Base-by-base conservation (phyloP, 2,113 vertebrate species). In the Hymenochirus boettgeri region DNA sequence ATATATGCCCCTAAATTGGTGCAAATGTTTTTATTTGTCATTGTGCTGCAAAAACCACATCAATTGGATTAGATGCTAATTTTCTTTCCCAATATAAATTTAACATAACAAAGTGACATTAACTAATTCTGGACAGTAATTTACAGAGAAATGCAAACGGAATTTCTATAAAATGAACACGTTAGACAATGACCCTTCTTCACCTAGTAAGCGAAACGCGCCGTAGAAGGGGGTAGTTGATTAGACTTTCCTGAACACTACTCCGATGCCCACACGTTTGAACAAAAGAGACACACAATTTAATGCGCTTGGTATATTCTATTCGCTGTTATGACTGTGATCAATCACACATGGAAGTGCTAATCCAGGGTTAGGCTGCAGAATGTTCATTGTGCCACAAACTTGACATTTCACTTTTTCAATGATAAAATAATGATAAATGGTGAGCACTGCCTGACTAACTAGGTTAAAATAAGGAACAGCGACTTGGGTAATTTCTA, bases 161-260 rank as follows among this genome's bases (percentile, higher is more conserved):
- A 60, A 78, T 70, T 72, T n/a, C n/a, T n/a, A n/a, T 80, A 74
- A 77, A n/a, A 71, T 70, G 73, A 77, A 66, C 45, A 19, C 46
- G 45, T 72, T 67, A 70, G 74, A 76, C 61, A 48, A 72, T 71
- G 33, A 62, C 51, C 76, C 65, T 57, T 71, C 62, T 70, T 69
- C 58, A 6, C 39, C 17, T 2, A 60, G 65, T 4, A 13, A 70
- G 45, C 31, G 46, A 12, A 58, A 73, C n/a, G 47, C 72, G 51
- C 57, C 39, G 53, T 61, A 29, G 37, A 29, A 69, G 17, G 60
- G 31, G 56, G 26, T 58, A 35, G 25, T 46, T 73, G 22, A 18
- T 47, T 3, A 1, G 19, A 70, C 62, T 42, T 67, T 46, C 48
- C 56, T 56, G 54, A 66, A 74, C 54, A 56, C 73, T 52, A 27